phyloP scores from a whole-genome alignment of 2,797 vertebrate species.

The Meda fulgida region DNA sequence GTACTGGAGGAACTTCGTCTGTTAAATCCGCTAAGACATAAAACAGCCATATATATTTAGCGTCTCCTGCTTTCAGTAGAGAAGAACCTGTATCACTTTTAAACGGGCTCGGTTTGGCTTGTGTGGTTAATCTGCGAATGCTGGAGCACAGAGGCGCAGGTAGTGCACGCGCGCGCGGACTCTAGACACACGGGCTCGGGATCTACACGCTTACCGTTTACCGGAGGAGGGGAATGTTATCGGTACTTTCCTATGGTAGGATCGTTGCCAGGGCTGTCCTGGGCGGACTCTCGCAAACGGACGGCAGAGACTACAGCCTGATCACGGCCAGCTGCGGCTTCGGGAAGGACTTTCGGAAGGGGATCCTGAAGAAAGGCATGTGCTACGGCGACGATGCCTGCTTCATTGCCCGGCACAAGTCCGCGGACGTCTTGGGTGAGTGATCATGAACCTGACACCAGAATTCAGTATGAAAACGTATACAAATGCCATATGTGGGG shows the following conservation, averaged over 20 bases:
- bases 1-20: slow-evolving; percentile 34
- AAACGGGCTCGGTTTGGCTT: neutral
- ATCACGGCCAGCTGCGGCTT: slow-evolving; percentile 96
- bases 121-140: slow-evolving; percentile 37
- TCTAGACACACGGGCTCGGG: slow-evolving; percentile 61
- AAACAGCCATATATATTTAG: neutral
- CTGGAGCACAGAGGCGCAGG: slow-evolving; percentile 30
- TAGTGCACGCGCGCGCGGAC: slow-evolving; percentile 62
- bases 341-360: slow-evolving; percentile 97
- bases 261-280: slow-evolving; percentile 97
- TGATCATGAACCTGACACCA: neutral
- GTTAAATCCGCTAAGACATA: slow-evolving; percentile 45
- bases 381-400: slow-evolving; percentile 97
- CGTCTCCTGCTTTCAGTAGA: neutral
- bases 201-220: slow-evolving; percentile 71
- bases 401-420: slow-evolving; percentile 89
- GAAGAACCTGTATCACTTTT: neutral
- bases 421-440: slow-evolving; percentile 92
- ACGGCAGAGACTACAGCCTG: slow-evolving; percentile 94
- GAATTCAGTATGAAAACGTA: neutral
- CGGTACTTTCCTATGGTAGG: slow-evolving; percentile 93
- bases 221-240: slow-evolving; percentile 88
- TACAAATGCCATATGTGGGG: neutral
- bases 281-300: slow-evolving; percentile 95
- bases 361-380: slow-evolving; percentile 98